Conservation (phyloP, 2,113 vertebrate species). For the Lepus americanus region DNA sequence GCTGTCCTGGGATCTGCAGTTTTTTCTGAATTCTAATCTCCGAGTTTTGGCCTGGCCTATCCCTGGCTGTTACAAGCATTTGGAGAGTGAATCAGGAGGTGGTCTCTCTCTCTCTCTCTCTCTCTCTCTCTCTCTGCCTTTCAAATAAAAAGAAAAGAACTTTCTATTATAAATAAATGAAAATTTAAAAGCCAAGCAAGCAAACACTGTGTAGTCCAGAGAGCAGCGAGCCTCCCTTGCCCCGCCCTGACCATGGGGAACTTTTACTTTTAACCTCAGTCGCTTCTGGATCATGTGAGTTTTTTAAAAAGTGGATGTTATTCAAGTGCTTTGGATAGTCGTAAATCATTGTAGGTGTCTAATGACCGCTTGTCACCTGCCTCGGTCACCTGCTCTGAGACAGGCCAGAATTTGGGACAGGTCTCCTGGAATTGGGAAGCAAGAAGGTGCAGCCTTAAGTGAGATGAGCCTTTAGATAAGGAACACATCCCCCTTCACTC, state of each 20-base stretch:
- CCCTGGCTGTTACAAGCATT: too few relatives aligned
- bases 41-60: too few relatives aligned
- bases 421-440: neutral
- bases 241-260: neutral
- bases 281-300: neutral
- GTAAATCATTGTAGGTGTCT: neutral
- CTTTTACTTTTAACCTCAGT: neutral
- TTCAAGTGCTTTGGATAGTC: neutral
- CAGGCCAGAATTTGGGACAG: neutral
- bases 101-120: too few relatives aligned
- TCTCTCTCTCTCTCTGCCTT: too few relatives aligned
- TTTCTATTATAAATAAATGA: too few relatives aligned
- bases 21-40: neutral
- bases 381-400: neutral
- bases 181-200: neutral
- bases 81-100: too few relatives aligned
- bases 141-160: too few relatives aligned
- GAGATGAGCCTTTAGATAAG: neutral
- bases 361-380: neutral
- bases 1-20: neutral
- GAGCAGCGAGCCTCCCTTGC: fast-evolving
- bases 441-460: neutral
- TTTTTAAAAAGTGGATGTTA: neutral
- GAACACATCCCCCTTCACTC: too few relatives aligned
- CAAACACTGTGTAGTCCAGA: too few relatives aligned